Conservation (phyloP, 1,140 invertebrate species). For the Steinernema khuongi region DNA sequence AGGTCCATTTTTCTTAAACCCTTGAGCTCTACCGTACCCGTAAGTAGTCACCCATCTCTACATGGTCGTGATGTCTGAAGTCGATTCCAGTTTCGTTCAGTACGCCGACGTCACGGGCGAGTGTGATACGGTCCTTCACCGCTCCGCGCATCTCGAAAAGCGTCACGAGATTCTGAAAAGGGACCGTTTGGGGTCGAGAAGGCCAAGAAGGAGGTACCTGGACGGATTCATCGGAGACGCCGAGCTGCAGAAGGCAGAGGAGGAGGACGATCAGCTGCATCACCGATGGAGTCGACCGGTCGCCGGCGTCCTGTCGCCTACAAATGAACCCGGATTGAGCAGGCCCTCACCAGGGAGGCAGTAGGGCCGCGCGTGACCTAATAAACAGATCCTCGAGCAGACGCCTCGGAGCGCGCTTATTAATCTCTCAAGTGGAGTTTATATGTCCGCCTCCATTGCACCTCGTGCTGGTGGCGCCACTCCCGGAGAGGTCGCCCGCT, state of each 20-base stretch:
- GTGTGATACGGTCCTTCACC: neutral
- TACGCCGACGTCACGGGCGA: neutral
- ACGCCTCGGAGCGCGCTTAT: neutral
- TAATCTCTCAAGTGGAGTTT: slow-evolving; percentile 13
- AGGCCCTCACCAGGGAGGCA: neutral
- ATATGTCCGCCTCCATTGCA: neutral
- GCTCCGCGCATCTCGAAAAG: neutral
- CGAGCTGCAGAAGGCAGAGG: neutral
- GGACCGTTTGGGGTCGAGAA: neutral
- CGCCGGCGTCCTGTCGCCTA: neutral
- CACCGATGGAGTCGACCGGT: neutral
- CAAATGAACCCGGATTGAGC: neutral
- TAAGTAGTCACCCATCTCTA: slow-evolving; percentile 25
- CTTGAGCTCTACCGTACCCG: slow-evolving; percentile 18
- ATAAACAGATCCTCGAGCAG: slow-evolving; percentile 16
- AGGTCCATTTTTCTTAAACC: neutral
- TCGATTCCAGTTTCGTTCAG: slow-evolving; percentile 2
- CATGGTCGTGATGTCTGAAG: slow-evolving; percentile 28
- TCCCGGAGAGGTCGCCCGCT: neutral
- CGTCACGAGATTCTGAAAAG: neutral
- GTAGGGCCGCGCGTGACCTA: slow-evolving; percentile 11
- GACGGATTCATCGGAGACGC: neutral
- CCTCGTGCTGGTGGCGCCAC: neutral
- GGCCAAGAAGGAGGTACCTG: neutral
- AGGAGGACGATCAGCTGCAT: neutral